Evolutionary conservation across 1,140 invertebrate species (phyloP).

Genomic region (Caenorhabditis remanei): DNA sequence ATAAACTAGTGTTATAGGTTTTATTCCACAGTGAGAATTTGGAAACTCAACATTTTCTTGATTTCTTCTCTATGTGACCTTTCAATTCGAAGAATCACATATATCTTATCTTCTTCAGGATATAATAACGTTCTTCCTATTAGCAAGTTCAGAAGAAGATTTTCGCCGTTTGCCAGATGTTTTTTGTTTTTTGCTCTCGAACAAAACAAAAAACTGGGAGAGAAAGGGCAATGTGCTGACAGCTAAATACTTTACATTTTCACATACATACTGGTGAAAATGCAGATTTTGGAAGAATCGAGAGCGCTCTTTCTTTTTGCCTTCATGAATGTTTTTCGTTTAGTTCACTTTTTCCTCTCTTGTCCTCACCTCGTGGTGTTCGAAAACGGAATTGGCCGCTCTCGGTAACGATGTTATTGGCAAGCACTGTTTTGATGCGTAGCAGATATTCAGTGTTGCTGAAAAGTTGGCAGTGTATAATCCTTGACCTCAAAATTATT

Average conservation of each 20-base stretch:
- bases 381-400: constrained; percentile 75
- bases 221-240: constrained; percentile 17
- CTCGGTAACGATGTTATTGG: constrained; percentile 70
- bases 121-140: no score
- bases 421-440: constrained; percentile 70
- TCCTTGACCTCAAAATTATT: no score
- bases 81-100: no score
- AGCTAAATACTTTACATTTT: constrained; percentile 49
- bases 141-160: no score
- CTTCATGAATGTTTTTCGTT: not conserved
- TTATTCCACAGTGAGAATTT: no score
- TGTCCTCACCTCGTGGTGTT: constrained; percentile 69
- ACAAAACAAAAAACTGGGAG: not conserved
- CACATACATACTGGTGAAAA: constrained; percentile 17
- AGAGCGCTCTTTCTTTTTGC: not conserved
- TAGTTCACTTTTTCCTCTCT: not conserved
- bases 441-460: constrained; percentile 76
- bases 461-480: constrained; percentile 43
- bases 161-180: not conserved
- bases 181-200: not conserved
- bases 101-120: no score
- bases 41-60: no score
- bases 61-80: no score
- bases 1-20: no score
- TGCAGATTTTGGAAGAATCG: constrained; percentile 6